Conservation (phyloP, 2,888 invertebrate genomes). For the Stenoptilia bipunctidactyla region DNA sequence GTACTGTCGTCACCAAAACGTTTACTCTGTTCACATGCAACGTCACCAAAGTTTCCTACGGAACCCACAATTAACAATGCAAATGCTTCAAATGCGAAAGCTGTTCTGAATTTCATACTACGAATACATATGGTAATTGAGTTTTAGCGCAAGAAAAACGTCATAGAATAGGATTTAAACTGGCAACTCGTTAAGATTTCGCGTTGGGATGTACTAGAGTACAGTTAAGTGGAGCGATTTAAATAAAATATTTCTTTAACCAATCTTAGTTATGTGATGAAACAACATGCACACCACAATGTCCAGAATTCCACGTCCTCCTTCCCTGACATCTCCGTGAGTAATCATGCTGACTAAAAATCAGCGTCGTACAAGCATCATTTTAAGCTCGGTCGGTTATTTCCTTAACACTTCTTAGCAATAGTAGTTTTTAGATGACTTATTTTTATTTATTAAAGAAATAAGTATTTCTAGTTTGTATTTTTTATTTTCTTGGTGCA, state of each 20-base stretch:
- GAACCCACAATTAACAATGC: constrained; percentile 64
- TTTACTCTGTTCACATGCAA: neutral
- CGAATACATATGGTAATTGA: constrained; percentile 57
- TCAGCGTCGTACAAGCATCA: no score
- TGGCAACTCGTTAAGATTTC: constrained; percentile 31
- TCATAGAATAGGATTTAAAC: constrained; percentile 25
- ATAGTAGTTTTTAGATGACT: no score
- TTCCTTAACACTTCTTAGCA: no score
- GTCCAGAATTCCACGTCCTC: no score
- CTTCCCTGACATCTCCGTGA: no score
- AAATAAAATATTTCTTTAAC: neutral
- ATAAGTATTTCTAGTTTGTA: no score
- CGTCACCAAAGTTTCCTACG: constrained; percentile 4
- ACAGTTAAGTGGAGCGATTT: constrained; percentile 1
- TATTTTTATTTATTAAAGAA: no score
- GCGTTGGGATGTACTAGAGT: neutral
- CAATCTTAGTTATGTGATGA: neutral
- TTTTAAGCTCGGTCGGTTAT: no score
- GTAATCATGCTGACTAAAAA: no score
- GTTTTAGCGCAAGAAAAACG: constrained; percentile 47
- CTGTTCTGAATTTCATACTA: constrained; percentile 61
- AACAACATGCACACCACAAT: no score
- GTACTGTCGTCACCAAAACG: neutral
- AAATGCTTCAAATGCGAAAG: constrained; percentile 45
- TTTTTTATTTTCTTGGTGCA: no score